phyloP scores from a whole-genome alignment of 1,140 invertebrate genomes.

The Cepaea nemoralis region DNA sequence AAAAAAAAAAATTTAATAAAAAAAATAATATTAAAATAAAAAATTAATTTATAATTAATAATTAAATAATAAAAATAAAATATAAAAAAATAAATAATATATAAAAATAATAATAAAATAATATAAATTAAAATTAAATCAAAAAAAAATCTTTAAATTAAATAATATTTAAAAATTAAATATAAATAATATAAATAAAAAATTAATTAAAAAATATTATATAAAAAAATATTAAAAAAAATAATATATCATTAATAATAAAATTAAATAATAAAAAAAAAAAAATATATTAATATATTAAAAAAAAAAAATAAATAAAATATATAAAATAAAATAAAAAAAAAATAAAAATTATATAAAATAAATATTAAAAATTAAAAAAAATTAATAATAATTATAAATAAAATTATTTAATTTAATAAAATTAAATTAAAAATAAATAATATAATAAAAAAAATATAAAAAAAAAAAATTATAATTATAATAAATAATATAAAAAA shows the following conservation, averaged over 20 bases:
- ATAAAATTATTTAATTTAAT: too few relatives aligned
- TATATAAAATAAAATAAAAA: not conserved
- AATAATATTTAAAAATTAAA: not conserved
- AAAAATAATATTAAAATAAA: not conserved
- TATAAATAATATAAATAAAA: not conserved
- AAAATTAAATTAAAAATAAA: too few relatives aligned
- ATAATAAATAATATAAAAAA: too few relatives aligned
- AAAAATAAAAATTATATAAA: not conserved
- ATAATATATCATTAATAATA: not conserved
- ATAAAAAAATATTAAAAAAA: not conserved
- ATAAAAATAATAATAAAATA: not conserved
- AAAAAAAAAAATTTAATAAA: not conserved
- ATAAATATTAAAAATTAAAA: conserved; percentile 4
- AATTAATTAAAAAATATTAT: not conserved
- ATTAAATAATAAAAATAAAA: not conserved
- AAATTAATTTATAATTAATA: not conserved
- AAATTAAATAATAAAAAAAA: too few relatives aligned
- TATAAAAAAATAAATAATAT: not conserved
- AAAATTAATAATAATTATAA: not conserved
- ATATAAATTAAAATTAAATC: too few relatives aligned
- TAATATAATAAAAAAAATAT: too few relatives aligned
- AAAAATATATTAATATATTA: too few relatives aligned
- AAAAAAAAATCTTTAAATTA: too few relatives aligned
- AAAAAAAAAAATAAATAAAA: too few relatives aligned
- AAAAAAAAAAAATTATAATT: too few relatives aligned